These are phyloP conservation scores for Microplitis deprimator DNA, from an alignment of 2,888 invertebrate genomes.

Conservation along the genomic window DNA sequence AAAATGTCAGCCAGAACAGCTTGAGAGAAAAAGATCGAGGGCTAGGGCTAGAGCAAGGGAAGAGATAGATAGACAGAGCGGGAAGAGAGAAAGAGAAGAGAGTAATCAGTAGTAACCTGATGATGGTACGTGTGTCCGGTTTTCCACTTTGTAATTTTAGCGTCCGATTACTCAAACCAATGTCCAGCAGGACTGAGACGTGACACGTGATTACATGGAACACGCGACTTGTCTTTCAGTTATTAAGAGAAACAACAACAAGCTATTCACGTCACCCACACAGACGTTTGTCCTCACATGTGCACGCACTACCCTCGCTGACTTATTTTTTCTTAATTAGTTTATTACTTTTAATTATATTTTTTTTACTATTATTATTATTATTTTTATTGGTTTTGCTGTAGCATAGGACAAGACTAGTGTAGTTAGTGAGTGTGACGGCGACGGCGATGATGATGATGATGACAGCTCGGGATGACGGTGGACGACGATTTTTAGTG, in stretches of 20 bases:
- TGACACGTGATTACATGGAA: constrained; percentile 43
- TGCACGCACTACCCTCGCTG: constrained; percentile 20
- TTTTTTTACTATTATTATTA: constrained; percentile 22
- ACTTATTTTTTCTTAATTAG: constrained; percentile 13
- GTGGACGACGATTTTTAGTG: neutral
- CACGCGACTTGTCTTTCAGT: constrained; percentile 36
- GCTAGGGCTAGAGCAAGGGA: no score
- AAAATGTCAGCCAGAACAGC: neutral
- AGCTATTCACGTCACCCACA: constrained; percentile 24
- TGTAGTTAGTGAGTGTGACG: constrained; percentile 34
- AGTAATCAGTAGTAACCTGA: neutral
- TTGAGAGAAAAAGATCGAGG: no score
- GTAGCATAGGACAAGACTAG: neutral
- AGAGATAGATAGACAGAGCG: no score
- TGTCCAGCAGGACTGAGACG: constrained; percentile 44
- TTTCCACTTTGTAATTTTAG: neutral
- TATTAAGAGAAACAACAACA: neutral
- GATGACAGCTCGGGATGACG: constrained; percentile 27
- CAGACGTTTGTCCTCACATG: neutral
- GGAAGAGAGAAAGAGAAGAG: neutral
- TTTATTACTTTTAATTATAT: constrained; percentile 26
- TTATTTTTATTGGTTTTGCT: neutral
- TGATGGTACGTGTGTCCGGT: neutral
- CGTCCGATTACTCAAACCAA: constrained; percentile 19
- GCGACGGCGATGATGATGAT: constrained; percentile 42